phyloP scores from a whole-genome alignment of 2,113 vertebrate genomes.

The Pseudopipra pipra region DNA sequence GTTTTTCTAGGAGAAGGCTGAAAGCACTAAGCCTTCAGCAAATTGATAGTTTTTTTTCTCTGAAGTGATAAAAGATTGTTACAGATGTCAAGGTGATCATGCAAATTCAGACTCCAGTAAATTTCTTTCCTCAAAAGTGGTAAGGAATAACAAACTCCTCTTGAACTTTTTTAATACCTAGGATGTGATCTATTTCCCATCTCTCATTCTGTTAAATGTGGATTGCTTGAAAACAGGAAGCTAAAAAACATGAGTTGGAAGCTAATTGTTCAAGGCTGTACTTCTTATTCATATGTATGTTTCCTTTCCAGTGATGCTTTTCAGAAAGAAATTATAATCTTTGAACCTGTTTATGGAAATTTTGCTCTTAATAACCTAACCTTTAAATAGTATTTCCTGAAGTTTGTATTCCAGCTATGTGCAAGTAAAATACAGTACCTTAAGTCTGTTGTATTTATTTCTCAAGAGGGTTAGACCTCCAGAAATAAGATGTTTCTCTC shows the following conservation, averaged over 20 bases:
- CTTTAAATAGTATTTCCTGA: neutral
- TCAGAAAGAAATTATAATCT: neutral
- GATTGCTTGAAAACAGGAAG: neutral
- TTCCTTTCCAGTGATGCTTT: neutral
- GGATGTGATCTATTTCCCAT: neutral
- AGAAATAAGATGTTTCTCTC: neutral
- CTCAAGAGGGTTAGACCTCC: neutral
- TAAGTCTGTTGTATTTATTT: neutral
- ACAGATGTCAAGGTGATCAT: neutral
- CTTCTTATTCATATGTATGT: neutral
- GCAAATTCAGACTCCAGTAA: neutral
- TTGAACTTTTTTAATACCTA: neutral
- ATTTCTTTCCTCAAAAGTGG: neutral
- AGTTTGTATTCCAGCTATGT: neutral
- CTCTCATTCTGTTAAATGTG: neutral
- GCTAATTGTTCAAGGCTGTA: neutral
- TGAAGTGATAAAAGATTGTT: neutral
- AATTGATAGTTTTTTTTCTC: neutral
- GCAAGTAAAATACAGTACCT: neutral
- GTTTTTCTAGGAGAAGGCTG: neutral
- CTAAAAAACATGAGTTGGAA: neutral
- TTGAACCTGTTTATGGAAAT: conserved; percentile 32
- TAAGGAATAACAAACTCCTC: neutral
- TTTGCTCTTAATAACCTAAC: conserved; percentile 33
- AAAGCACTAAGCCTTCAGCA: neutral